phyloP scores from a whole-genome alignment of 2,797 vertebrate genomes.

The Garrulus glandarius region DNA sequence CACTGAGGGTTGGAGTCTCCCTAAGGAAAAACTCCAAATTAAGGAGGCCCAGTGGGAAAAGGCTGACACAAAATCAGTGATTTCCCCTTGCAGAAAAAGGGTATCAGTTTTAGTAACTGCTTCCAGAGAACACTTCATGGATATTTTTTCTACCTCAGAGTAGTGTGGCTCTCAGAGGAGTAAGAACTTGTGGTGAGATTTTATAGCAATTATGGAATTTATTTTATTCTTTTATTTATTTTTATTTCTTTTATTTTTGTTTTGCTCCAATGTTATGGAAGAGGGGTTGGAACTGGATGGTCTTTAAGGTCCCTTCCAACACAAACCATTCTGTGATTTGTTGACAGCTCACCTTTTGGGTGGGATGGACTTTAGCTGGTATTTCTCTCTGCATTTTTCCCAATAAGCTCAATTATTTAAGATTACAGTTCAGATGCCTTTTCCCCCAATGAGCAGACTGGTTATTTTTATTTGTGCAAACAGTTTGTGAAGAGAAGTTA shows the following conservation, averaged over 20 bases:
- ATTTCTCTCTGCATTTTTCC: neutral
- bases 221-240: neutral
- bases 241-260: neutral
- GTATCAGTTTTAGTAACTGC: neutral
- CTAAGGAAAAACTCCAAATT: neutral
- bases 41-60: neutral
- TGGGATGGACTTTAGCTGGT: neutral
- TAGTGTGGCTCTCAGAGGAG: neutral
- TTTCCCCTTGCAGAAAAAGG: neutral
- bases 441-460: neutral
- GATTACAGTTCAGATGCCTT: neutral
- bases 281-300: neutral
- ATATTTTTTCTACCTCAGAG: neutral
- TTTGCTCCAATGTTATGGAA: neutral
- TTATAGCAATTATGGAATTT: neutral
- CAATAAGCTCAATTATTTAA: neutral
- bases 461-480: neutral
- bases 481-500: neutral
- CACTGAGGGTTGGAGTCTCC: neutral
- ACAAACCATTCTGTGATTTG: neutral
- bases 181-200: neutral
- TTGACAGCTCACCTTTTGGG: neutral
- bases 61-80: neutral
- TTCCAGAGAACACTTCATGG: neutral
- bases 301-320: neutral